Conservation (phyloP, 2,797 vertebrate species). For the Bothrops alternatus region DNA sequence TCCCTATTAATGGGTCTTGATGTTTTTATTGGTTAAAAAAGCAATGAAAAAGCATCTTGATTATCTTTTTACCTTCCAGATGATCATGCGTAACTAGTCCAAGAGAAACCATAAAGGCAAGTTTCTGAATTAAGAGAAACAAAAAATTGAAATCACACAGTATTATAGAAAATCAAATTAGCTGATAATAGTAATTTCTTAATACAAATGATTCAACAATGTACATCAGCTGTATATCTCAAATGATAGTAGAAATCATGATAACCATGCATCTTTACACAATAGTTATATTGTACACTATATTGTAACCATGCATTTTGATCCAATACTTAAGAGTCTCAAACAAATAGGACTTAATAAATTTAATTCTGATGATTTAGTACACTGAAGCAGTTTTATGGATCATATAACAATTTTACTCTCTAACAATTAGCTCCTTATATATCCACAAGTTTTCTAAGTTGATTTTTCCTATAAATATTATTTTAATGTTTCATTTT, state of each 20-base stretch:
- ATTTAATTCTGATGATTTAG: too few species aligned
- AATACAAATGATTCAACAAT: background rate
- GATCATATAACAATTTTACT: background rate
- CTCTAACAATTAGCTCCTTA: too few species aligned
- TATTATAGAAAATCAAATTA: constrained; percentile 3
- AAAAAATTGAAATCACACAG: constrained; percentile 40
- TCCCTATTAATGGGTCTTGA: background rate
- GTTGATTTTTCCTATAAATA: too few species aligned
- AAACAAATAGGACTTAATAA: background rate
- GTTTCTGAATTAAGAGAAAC: constrained; percentile 81
- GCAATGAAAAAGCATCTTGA: background rate
- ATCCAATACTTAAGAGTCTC: background rate
- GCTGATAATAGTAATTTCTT: constrained; percentile 5
- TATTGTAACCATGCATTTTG: background rate
- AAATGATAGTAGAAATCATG: constrained; percentile 3
- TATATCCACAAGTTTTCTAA: too few species aligned
- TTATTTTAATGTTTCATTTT: too few species aligned
- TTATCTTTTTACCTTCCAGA: constrained; percentile 86
- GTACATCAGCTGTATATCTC: background rate
- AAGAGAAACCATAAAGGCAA: constrained; percentile 98
- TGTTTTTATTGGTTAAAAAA: background rate
- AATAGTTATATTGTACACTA: too few species aligned
- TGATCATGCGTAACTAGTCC: constrained; percentile 97
- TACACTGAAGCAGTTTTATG: background rate
- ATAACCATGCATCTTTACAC: too few species aligned